These are phyloP conservation scores for Grantiella picta DNA, from an alignment of 2,113 vertebrate genomes.

Conservation along the genomic window DNA sequence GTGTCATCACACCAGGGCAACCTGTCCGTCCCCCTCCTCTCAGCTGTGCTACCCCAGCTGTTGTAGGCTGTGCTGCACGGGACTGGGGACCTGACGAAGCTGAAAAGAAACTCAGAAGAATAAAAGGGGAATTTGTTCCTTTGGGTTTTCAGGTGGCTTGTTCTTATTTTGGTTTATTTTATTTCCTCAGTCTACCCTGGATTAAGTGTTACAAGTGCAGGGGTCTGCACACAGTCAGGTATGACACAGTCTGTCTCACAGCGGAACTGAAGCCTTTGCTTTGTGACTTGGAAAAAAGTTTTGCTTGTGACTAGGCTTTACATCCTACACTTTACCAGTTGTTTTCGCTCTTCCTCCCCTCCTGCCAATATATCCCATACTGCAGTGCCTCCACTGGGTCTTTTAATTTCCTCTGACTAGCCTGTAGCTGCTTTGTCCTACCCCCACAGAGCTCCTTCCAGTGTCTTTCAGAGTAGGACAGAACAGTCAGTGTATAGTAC, in stretches of 20 bases:
- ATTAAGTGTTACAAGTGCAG: background rate
- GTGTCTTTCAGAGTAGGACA: background rate
- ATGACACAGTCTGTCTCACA: background rate
- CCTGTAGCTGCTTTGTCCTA: background rate
- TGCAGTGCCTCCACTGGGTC: background rate
- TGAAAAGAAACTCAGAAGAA: background rate
- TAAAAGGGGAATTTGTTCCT: background rate
- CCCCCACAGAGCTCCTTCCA: background rate
- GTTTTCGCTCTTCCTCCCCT: background rate
- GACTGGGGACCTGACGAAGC: background rate
- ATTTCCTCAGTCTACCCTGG: background rate
- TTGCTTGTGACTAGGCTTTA: background rate
- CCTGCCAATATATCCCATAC: background rate
- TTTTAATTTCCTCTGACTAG: background rate
- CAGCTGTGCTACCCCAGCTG: background rate
- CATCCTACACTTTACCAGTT: background rate
- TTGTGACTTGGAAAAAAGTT: background rate
- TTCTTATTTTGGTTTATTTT: background rate
- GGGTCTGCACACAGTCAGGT: background rate
- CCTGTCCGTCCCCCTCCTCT: background rate
- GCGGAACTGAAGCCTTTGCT: background rate
- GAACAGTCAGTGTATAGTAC: background rate
- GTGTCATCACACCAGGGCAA: fast-evolving
- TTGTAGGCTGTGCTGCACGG: background rate
- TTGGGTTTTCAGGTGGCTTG: background rate